These are phyloP conservation scores for Reinhardtius hippoglossoides DNA, from an alignment of 2,113 vertebrate genomes.

Conservation along the genomic window DNA sequence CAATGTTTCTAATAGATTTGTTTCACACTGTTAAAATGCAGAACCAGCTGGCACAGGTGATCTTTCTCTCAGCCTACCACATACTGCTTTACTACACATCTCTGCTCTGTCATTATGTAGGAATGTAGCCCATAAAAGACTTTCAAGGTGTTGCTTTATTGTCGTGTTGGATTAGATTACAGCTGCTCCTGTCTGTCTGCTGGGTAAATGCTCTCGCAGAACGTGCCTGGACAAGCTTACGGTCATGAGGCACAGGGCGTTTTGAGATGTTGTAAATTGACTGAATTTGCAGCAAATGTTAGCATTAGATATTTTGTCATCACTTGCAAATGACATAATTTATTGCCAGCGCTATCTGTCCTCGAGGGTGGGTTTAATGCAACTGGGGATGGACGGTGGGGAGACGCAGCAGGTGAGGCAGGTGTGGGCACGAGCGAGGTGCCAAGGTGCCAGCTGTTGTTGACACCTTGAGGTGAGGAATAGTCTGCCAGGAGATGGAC, in stretches of 20 bases:
- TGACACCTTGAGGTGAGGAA: slow-evolving; percentile 68
- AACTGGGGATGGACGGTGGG: slow-evolving; percentile 24
- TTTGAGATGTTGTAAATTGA: neutral
- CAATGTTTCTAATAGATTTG: neutral
- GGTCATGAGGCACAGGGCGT: neutral
- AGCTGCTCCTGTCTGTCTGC: slow-evolving; percentile 35
- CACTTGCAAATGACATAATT: neutral
- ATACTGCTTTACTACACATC: neutral
- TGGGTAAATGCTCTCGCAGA: slow-evolving; percentile 2
- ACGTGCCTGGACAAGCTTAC: slow-evolving; percentile 6
- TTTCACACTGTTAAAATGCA: neutral
- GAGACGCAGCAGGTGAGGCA: slow-evolving; percentile 33
- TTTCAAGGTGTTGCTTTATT: slow-evolving; percentile 46
- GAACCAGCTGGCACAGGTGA: neutral
- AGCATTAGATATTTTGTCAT: neutral
- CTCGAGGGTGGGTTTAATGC: slow-evolving; percentile 15
- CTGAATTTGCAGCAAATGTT: neutral
- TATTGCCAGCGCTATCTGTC: neutral
- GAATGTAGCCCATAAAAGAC: slow-evolving; percentile 36
- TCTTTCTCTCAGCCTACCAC: neutral
- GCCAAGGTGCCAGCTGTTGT: slow-evolving; percentile 65
- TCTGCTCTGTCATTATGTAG: slow-evolving; percentile 15
- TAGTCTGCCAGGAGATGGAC: slow-evolving; percentile 58
- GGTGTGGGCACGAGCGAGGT: slow-evolving; percentile 56
- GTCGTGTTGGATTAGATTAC: slow-evolving; percentile 31